These are phyloP conservation scores for Rhizomys pruinosus DNA, from an alignment of 2,113 vertebrate species.

Conservation along the genomic window DNA sequence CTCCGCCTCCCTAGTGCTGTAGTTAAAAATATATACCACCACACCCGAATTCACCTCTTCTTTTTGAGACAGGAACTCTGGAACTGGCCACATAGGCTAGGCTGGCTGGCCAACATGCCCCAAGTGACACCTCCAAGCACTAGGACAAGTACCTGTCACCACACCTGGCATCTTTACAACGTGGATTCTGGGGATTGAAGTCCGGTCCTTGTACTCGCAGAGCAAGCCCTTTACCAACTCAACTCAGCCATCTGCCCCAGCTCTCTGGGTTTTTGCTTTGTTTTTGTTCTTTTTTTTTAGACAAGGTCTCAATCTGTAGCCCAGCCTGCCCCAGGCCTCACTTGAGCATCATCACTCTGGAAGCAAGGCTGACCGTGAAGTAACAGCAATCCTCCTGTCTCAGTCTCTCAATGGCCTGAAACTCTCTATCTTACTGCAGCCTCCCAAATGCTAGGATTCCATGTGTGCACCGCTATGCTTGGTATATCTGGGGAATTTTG, in stretches of 20 bases:
- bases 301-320: background rate
- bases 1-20: too few relatives aligned
- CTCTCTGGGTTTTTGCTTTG: too few relatives aligned
- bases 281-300: too few relatives aligned
- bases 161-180: background rate
- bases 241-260: too few relatives aligned
- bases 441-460: background rate
- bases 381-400: background rate
- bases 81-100: background rate
- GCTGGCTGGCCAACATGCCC: background rate
- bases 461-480: background rate
- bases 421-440: background rate
- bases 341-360: background rate
- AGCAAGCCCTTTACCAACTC: too few relatives aligned
- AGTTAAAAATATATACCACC: too few relatives aligned
- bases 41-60: too few relatives aligned
- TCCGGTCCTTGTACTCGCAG: too few relatives aligned
- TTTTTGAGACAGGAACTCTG: background rate
- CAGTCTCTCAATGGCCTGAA: background rate
- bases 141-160: too few relatives aligned
- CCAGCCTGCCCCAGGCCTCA: background rate
- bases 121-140: too few relatives aligned
- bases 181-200: too few relatives aligned
- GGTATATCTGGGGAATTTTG: background rate
- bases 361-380: background rate